Percentiles rank a stretch among this genome's conserved stretches.
Evolutionary conservation across 1,140 invertebrate species (phyloP).

Genomic region (Pantala flavescens): DNA sequence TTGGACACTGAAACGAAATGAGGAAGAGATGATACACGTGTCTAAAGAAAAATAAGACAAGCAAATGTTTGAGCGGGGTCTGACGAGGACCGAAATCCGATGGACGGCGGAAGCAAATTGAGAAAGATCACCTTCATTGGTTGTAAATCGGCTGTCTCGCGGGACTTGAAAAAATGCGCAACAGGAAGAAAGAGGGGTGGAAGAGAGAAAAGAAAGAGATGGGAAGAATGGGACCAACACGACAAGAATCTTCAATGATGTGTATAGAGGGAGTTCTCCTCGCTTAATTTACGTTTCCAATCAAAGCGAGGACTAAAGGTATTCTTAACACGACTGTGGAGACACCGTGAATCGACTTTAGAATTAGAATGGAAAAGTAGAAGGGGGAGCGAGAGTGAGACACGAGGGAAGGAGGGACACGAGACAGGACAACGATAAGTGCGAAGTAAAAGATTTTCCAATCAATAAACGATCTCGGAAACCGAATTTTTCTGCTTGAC

Average conservation of each 20-base stretch:
- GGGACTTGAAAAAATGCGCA: background rate
- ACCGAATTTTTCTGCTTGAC: background rate
- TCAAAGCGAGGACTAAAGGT: background rate
- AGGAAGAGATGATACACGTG: no score
- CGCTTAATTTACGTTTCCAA: conserved; percentile 10
- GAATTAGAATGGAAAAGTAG: background rate
- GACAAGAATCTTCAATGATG: background rate
- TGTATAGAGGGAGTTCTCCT: background rate
- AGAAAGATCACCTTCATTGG: background rate
- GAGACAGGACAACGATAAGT: no score
- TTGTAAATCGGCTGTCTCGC: background rate
- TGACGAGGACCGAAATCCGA: background rate
- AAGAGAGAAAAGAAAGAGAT: background rate
- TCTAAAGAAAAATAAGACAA: no score
- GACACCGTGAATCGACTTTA: background rate
- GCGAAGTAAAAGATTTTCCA: background rate
- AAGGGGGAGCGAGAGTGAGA: background rate
- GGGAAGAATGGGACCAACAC: background rate
- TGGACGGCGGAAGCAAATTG: background rate
- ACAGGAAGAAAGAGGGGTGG: background rate
- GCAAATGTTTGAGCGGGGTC: no score
- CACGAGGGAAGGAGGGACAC: no score
- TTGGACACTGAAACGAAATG: no score
- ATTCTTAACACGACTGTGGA: background rate
- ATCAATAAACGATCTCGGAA: background rate